Evolutionary conservation across 2,113 vertebrate genomes (phyloP).

Genomic region (Maccullochella peelii): DNA sequence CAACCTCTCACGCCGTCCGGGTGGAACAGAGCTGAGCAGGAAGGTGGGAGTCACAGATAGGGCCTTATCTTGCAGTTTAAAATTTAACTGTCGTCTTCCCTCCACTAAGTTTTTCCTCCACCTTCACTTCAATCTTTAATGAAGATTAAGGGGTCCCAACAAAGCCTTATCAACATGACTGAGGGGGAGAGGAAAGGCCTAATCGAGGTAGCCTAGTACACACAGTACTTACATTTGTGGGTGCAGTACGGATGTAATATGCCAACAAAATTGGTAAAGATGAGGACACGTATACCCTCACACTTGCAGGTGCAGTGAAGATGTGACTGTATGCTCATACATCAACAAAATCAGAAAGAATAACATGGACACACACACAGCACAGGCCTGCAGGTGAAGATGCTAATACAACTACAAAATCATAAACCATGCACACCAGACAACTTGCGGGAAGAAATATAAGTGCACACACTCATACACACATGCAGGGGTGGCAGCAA

Average conservation of each 20-base stretch:
- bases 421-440: neutral
- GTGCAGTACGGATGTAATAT: neutral
- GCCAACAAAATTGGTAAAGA: neutral
- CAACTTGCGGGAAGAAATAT: neutral
- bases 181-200: conserved; percentile 60
- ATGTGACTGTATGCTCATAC: neutral
- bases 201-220: conserved; percentile 9
- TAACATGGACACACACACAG: neutral
- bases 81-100: conserved; percentile 78
- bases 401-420: neutral
- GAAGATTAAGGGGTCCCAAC: conserved; percentile 79
- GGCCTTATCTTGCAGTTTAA: conserved; percentile 77
- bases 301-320: neutral
- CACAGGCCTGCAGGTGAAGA: neutral
- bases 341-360: no score
- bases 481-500: neutral
- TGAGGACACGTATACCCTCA: neutral
- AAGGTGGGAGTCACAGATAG: conserved; percentile 79
- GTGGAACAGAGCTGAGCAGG: conserved; percentile 2
- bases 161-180: conserved; percentile 79
- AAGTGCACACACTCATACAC: neutral
- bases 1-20: neutral
- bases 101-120: conserved; percentile 67
- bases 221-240: neutral
- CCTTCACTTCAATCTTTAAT: conserved; percentile 81